Conservation (phyloP, 2,797 vertebrate species). For the Steatocranus sp. region DNA sequence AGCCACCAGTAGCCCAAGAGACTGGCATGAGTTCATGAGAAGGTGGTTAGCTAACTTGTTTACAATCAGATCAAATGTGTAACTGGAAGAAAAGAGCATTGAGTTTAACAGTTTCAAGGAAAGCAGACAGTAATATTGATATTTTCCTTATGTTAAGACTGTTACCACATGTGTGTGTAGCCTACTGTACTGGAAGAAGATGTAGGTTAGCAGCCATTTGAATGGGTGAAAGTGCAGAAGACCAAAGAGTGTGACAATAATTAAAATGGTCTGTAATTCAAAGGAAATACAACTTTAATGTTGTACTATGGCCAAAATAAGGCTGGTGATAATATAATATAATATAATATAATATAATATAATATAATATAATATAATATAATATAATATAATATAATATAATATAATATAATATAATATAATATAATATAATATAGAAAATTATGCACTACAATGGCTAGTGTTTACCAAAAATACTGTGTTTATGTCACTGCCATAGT, state of each 20-base stretch:
- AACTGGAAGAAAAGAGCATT: not conserved
- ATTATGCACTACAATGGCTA: not conserved
- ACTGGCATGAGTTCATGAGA: slow-evolving; percentile 29
- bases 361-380: not conserved
- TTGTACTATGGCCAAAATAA: not conserved
- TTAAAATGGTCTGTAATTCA: not conserved
- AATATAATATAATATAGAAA: not conserved
- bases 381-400: not conserved
- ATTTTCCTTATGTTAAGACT: not conserved
- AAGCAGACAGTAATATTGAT: not conserved
- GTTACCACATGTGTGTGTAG: not conserved
- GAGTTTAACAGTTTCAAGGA: not conserved
- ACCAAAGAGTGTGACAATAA: not conserved
- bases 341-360: not conserved
- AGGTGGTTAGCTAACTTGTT: slow-evolving; percentile 43
- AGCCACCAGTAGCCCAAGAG: not conserved
- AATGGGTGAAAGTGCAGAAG: not conserved
- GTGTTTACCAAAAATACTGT: not conserved
- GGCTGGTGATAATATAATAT: not conserved
- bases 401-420: not conserved
- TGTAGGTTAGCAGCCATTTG: not conserved
- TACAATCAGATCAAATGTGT: slow-evolving; percentile 34
- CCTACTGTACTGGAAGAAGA: slow-evolving; percentile 39
- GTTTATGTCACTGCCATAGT: not conserved
- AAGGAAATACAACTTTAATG: not conserved